Base-by-base conservation (phyloP, 1,140 invertebrate genomes). In the Drosophila yakuba region DNA sequence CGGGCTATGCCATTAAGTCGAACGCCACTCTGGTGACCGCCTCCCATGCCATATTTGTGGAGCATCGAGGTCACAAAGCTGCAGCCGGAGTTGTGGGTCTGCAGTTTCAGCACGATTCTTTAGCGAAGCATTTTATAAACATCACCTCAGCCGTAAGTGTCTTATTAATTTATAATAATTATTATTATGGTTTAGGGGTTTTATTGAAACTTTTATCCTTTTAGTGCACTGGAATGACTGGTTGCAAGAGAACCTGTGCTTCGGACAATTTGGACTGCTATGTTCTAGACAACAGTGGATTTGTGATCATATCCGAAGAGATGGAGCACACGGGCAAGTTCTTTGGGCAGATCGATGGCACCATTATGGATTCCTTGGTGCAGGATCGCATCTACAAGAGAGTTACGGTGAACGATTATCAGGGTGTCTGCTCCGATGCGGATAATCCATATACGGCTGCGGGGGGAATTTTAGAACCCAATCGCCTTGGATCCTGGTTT, bases 321-420 rank as follows among this genome's bases (percentile, higher is more conserved):
- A 93, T 94, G 35, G 95, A 96, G 52, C 96, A 98, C 85, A 97
- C 97, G 4, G 97, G 97, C 11, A 92, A 95, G 77, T 98, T 98
- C 93, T 98, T 98, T 84, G 97, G 97, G 0, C 97, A 98, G 91
- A 96, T 98, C 47, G 97, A 98, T 91, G 97, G 97, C n/a, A 98
- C 97, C 2, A 97, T 98, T 48, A 98, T 98, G 96, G 97, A 98
- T 91, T 97, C 97, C 0, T 92, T 98, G 28, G 97, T 98, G 0
- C 96, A 98, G 88, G 96, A 97, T 83, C 95, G 96, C 61, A 98
- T 98, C 72, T 98, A 97, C 92, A 96, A 95, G 79, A 96, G 96
- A 93, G 95, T 98, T 1, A 95, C 95, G 1, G 95, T 98, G 0
- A 96, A 96, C 74, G 97, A 98, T 90, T 97, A 98, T 92, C 97